Conservation (phyloP, 1,140 invertebrate species). For the Rhagoletis zephyria region DNA sequence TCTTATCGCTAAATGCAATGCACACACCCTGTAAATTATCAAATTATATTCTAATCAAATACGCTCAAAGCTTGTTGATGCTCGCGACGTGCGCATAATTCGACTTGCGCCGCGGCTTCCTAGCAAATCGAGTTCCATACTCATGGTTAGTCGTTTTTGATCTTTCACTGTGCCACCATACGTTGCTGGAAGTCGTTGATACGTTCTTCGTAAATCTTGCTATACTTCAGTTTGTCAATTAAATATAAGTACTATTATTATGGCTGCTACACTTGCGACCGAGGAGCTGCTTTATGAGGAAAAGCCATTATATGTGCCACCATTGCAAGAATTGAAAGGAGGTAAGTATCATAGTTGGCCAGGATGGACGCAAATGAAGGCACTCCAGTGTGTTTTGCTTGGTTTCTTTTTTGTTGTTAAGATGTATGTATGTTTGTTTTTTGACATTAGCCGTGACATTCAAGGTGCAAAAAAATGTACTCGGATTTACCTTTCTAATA, state of each 20-base stretch:
- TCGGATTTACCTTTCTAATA: constrained; percentile 35
- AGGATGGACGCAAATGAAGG: not conserved
- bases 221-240: not conserved
- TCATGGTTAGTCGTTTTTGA: not conserved
- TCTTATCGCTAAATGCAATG: constrained; percentile 5
- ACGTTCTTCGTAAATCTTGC: not conserved
- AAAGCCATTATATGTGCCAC: constrained; percentile 74
- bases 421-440: not conserved
- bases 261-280: constrained; percentile 58
- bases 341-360: constrained; percentile 66
- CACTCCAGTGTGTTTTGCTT: not conserved
- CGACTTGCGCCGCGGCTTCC: not conserved
- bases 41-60: not conserved
- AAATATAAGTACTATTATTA: not conserved
- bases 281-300: constrained; percentile 71
- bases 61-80: not conserved
- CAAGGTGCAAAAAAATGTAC: not conserved
- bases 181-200: not conserved
- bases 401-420: too few species aligned
- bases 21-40: constrained; percentile 44
- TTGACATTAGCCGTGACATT: constrained; percentile 42
- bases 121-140: not conserved
- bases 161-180: not conserved
- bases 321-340: constrained; percentile 74
- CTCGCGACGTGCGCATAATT: not conserved